A percentile compares a stretch with the other conserved stretches of the same genome.
These are phyloP conservation scores for Halcyon smyrnensis DNA, from an alignment of 2,797 vertebrate species.

Conservation along the genomic window DNA sequence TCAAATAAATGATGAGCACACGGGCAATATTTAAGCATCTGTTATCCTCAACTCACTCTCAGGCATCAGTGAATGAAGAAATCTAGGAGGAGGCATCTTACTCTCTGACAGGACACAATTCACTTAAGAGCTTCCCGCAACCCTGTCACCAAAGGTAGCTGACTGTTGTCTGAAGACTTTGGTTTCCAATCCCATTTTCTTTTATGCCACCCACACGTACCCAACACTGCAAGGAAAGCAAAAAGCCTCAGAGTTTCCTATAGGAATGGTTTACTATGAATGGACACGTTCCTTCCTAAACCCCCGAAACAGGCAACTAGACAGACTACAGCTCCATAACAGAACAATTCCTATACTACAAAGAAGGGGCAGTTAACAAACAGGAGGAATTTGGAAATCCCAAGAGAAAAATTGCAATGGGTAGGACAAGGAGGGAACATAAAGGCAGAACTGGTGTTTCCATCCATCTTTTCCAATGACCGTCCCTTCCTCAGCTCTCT, in stretches of 20 bases:
- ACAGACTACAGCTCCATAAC: neutral
- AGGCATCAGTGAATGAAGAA: neutral
- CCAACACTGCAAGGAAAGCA: too few species aligned
- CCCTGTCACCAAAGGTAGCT: neutral
- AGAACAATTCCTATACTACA: neutral
- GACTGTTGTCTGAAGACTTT: neutral
- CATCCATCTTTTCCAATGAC: neutral
- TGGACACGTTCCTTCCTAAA: neutral
- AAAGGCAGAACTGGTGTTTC: neutral
- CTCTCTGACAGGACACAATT: neutral
- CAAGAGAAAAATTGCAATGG: neutral
- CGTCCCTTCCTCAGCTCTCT: neutral
- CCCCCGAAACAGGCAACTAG: neutral
- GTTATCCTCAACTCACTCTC: neutral
- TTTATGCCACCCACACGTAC: too few species aligned
- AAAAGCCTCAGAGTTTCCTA: too few species aligned
- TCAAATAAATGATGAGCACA: neutral
- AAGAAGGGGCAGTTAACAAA: neutral
- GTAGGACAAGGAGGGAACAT: neutral
- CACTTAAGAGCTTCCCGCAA: neutral
- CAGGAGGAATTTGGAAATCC: neutral
- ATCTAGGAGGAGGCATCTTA: neutral
- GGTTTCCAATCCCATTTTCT: too few species aligned
- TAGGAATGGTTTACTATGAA: neutral
- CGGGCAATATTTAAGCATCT: neutral